Base-by-base conservation (phyloP, 1,140 invertebrate genomes). In the Nephila pilipes region DNA sequence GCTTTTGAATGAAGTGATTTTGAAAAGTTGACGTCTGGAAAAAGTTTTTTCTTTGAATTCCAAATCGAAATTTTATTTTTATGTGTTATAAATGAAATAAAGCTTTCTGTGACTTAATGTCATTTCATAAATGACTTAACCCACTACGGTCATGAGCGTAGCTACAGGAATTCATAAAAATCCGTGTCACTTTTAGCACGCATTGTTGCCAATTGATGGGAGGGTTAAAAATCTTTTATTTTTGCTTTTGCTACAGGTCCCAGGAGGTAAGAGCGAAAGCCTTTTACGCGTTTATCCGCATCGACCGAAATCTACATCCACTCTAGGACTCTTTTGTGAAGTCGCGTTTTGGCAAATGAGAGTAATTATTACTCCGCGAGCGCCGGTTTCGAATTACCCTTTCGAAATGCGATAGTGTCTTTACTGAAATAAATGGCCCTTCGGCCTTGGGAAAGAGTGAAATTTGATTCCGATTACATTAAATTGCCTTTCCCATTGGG, bases 381-480 rank as follows among this genome's bases (percentile, higher is more conserved):
- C 54, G 18, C 38, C 46, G 63, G 81, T 55, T 75, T 85, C 81
- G 63, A 85, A 85, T 85, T 85, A 85, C 80, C 54, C 60, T 46
- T 81, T 57, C 22, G 90, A 65, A 92, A 92, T 69, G 90, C 38
- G 81, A 85, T 85, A 85, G 90, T 46, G 57, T 69, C 80, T 69
- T 85, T 63, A 65, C 36, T 32, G 60, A 92, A 92, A 92, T 85
- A 75, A 85, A 92, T 89, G 87, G 80, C 20, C 22, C 20, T 32
- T 46, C 29, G 32, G 58, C 79, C 36, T 36, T 46, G 36, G 55
- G n/a, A 63, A 83, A 60, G 55, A 85, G 20, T 46, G 90, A 92
- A 85, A 85, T 85, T 92, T 92, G 60, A 85, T 92, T 92, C 81
- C 60, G 81, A 92, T 69, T 85, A 57, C 90, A 55, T 85, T 85